Conservation (phyloP, 1,140 invertebrate genomes). For the Grapholita molesta region DNA sequence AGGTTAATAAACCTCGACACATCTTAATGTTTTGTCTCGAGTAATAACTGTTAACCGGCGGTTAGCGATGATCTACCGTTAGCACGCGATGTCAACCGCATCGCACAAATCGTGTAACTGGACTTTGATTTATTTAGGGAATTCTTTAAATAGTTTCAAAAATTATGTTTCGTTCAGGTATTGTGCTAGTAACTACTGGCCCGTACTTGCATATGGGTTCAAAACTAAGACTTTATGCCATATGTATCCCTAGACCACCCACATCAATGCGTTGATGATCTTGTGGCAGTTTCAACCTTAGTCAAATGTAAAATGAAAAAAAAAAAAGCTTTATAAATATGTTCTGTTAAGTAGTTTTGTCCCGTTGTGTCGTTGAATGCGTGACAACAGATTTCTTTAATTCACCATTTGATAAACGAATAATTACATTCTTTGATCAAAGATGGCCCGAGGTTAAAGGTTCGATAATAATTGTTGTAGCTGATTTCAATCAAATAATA, state of each 20-base stretch:
- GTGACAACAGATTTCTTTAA: too few species aligned
- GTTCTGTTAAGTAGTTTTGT: too few species aligned
- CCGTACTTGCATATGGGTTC: too few species aligned
- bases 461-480: constrained; percentile 63
- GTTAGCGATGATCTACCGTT: constrained; percentile 39
- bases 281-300: too few species aligned
- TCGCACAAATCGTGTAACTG: constrained; percentile 35
- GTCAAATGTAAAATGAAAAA: too few species aligned
- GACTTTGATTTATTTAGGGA: constrained; percentile 12
- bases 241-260: too few species aligned
- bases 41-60: constrained; percentile 42
- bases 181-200: too few species aligned
- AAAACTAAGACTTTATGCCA: too few species aligned
- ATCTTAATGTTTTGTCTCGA: constrained; percentile 3
- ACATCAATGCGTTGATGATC: too few species aligned
- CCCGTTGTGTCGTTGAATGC: too few species aligned
- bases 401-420: constrained; percentile 46
- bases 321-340: too few species aligned
- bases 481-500: constrained; percentile 71
- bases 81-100: constrained; percentile 57
- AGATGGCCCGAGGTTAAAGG: constrained; percentile 47
- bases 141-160: not conserved
- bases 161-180: too few species aligned
- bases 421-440: constrained; percentile 59
- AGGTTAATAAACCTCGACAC: constrained; percentile 15